Conservation (phyloP, 2,888 invertebrate species). For the Plemyria rubiginata region DNA sequence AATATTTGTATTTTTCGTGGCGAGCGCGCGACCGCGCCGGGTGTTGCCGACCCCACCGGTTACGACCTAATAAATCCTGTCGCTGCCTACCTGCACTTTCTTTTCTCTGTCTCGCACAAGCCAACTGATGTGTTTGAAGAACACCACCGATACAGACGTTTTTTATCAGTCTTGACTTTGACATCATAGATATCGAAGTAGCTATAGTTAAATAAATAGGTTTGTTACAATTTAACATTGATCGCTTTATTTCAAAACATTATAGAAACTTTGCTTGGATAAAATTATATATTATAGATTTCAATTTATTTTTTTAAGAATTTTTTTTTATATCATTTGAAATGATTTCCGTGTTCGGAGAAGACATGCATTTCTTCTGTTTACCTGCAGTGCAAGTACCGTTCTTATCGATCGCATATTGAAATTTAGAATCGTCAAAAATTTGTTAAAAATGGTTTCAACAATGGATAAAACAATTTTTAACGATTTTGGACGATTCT, state of each 20-base stretch:
- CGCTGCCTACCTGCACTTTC: conserved; percentile 80
- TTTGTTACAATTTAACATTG: conserved; percentile 17
- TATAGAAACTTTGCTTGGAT: no score
- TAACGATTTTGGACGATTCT: no score
- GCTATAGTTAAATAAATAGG: conserved; percentile 26
- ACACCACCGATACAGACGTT: conserved; percentile 59
- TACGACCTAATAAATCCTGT: conserved; percentile 83
- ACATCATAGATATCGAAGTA: conserved; percentile 46
- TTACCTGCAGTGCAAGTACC: no score
- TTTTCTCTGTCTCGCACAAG: conserved; percentile 78
- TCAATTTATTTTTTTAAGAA: no score
- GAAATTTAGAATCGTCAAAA: no score
- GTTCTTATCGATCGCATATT: no score
- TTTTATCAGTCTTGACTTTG: conserved; percentile 54
- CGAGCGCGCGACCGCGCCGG: conserved; percentile 61
- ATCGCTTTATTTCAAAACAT: neutral
- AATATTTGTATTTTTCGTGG: conserved; percentile 39
- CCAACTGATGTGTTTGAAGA: conserved; percentile 59
- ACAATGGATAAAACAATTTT: no score
- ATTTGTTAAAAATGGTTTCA: no score
- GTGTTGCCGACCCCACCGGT: conserved; percentile 74
- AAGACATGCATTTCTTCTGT: neutral
- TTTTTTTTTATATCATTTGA: neutral
- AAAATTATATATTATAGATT: no score
- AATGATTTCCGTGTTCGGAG: neutral